Evolutionary conservation across 1,140 invertebrate species (phyloP).

Genomic region (Coptotermes formosanus): DNA sequence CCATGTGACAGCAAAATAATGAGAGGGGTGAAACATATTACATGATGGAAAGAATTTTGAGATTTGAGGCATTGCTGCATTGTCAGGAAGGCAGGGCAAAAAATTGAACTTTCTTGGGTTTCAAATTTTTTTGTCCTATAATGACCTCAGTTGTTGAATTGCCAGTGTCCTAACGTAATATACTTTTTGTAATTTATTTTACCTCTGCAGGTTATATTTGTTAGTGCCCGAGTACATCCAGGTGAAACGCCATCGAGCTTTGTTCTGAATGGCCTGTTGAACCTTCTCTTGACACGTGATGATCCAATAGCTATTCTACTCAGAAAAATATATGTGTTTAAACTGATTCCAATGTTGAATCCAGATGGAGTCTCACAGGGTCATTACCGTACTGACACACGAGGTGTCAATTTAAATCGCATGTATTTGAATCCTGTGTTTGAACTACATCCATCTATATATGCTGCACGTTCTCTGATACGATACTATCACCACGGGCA

Average conservation of each 20-base stretch:
- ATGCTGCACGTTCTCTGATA: slow-evolving; percentile 74
- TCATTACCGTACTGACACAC: slow-evolving; percentile 85
- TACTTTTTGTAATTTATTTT: background rate
- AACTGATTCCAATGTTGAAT: slow-evolving; percentile 90
- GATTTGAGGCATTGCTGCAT: too few relatives aligned
- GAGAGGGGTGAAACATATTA: too few relatives aligned
- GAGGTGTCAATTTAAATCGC: slow-evolving; percentile 86
- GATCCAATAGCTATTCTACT: slow-evolving; percentile 70
- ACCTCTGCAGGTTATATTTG: slow-evolving; percentile 67
- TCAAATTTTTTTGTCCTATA: background rate
- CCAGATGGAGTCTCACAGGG: slow-evolving; percentile 89
- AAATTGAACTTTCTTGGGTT: background rate
- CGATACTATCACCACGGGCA: slow-evolving; percentile 55
- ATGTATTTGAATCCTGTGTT: slow-evolving; percentile 77
- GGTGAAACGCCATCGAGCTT: slow-evolving; percentile 93
- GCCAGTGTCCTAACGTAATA: background rate
- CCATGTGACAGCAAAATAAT: too few relatives aligned
- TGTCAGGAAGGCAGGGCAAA: background rate
- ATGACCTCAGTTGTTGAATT: background rate
- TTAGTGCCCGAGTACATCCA: slow-evolving; percentile 88
- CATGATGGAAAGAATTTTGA: too few relatives aligned
- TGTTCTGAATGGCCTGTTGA: slow-evolving; percentile 89
- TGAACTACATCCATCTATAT: slow-evolving; percentile 78
- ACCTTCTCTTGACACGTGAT: slow-evolving; percentile 70
- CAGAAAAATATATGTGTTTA: slow-evolving; percentile 82